phyloP scores from a whole-genome alignment of 2,113 vertebrate species.

The Nothobranchius kuhntae region DNA sequence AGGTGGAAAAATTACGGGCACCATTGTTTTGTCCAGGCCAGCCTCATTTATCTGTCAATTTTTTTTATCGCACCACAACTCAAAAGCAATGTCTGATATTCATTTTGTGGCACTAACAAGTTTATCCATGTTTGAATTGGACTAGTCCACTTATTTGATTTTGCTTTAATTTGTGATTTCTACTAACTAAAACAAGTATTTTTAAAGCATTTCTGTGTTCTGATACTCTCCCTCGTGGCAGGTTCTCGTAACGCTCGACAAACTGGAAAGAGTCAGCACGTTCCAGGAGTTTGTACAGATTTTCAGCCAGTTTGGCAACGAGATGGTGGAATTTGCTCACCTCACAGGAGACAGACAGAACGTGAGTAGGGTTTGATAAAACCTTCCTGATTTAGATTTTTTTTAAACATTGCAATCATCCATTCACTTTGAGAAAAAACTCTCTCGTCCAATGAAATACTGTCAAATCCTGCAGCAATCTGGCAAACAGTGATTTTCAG shows the following conservation, averaged over 20 bases:
- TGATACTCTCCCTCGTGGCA: slow-evolving; percentile 57
- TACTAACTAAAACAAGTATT: too few relatives aligned
- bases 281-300: slow-evolving; percentile 99
- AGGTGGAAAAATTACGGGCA: too few relatives aligned
- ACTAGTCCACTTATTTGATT: too few relatives aligned
- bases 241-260: slow-evolving; percentile 96
- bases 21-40: too few relatives aligned
- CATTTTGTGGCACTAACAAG: too few relatives aligned
- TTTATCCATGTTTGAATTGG: too few relatives aligned
- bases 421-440: neutral
- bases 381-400: neutral
- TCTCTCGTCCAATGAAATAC: slow-evolving; percentile 5
- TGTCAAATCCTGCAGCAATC: neutral
- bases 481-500: slow-evolving; percentile 11
- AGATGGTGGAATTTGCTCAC: slow-evolving; percentile 99
- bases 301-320: slow-evolving; percentile 99
- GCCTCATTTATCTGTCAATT: too few relatives aligned
- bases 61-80: too few relatives aligned
- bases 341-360: slow-evolving; percentile 98
- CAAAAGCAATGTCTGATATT: too few relatives aligned
- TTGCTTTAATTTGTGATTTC: too few relatives aligned
- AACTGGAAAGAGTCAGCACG: slow-evolving; percentile 93
- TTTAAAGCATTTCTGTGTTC: too few relatives aligned
- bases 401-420: neutral
- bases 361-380: slow-evolving; percentile 78